Base-by-base conservation (phyloP, 2,113 vertebrate species). In the Spermophilus dauricus region DNA sequence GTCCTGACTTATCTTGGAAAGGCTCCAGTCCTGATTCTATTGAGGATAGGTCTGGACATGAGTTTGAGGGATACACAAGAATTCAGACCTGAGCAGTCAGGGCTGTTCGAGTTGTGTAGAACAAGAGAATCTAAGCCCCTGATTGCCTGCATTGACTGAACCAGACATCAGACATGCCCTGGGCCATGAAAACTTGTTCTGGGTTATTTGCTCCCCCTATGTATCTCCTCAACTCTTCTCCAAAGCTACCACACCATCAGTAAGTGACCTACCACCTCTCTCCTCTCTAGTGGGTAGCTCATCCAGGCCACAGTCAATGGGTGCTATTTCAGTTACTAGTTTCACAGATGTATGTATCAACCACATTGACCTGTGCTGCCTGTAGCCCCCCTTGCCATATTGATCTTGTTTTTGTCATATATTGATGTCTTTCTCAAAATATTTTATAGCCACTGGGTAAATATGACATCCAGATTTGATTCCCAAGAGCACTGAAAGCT, bases 361-460 rank as follows among this genome's bases (percentile, higher is more conserved):
- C 98, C 96, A 84, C 96, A 93, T 96, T 96, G 97, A 97, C 96
- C 94, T 95, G 97, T 96, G 86, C 92, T 96, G 48, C 72, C 11
- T 93, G 97, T 96, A 95, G 76, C 8, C 83, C 96, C 58, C 81
- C 70, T 13, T 37, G 81, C 76, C 86, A 18, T 32, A 10, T 20
- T 3, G 4, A 34, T 63, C 82, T 30, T 80, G 53, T 32, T 92
- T 85, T 16, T 82, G 65, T 58, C 78, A 63, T 5, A 26, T 26
- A 8, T 88, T 82, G 96, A 97, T 97, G 97, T 92, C 82, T 97
- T 88, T 98, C 98, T 98, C 98, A 98, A 98, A 98, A 98, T 96
- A 97, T 95, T 98, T 98, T 96, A 94, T 83, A 95, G 90, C 51
- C 89, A 83, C 85, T 98, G 96, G 96, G 98, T 97, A 98, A 98